phyloP scores from a whole-genome alignment of 2,888 invertebrate species.

The Hypselothyrea guttata region DNA sequence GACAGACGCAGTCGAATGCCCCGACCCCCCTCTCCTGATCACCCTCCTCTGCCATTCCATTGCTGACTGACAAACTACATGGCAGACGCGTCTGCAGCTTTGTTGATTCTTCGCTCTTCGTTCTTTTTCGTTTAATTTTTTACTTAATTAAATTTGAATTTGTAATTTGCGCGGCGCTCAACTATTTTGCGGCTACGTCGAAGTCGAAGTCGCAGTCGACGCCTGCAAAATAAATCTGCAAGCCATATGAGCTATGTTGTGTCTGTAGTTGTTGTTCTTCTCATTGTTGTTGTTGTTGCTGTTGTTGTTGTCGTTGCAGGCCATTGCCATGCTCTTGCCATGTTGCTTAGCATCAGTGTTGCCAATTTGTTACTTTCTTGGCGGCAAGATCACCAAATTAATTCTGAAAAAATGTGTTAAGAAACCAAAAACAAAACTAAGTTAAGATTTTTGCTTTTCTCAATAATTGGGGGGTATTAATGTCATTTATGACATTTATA shows the following conservation, averaged over 20 bases:
- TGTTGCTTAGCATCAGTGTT: no score
- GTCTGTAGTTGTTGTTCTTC: conserved; percentile 18
- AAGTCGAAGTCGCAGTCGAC: conserved; percentile 53
- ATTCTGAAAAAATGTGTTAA: no score
- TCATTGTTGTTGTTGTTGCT: conserved; percentile 21
- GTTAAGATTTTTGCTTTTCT: no score
- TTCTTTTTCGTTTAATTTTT: conserved; percentile 66
- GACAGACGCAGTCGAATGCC: conserved; percentile 51
- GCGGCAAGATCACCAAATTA: no score
- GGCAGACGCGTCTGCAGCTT: conserved; percentile 68
- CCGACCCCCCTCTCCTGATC: background rate
- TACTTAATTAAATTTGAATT: conserved; percentile 77
- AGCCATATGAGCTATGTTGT: conserved; percentile 66
- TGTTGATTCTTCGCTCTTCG: conserved; percentile 36
- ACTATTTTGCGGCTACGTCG: conserved; percentile 52
- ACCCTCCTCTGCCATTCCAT: background rate
- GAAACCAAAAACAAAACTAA: no score
- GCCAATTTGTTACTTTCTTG: no score
- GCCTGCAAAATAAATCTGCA: conserved; percentile 67
- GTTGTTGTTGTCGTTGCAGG: conserved; percentile 49
- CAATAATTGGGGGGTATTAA: no score
- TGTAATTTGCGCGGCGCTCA: conserved; percentile 68
- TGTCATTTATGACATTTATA: no score
- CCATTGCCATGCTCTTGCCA: conserved; percentile 65
- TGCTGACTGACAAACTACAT: conserved; percentile 67